Conservation (phyloP, 1,140 invertebrate genomes). For the Vollenhovia emeryi region DNA sequence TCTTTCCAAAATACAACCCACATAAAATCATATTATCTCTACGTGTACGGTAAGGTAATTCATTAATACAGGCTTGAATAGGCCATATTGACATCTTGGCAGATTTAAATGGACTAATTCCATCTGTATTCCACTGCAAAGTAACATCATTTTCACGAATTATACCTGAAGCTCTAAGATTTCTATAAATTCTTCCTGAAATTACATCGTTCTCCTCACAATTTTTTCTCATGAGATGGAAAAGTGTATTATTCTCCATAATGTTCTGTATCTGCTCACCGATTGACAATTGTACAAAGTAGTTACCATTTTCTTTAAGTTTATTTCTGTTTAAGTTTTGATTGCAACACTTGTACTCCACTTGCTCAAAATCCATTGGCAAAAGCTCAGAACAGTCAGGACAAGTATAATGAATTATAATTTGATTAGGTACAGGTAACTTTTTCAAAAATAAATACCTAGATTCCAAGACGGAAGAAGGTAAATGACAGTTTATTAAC, state of each 20-base stretch:
- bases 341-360: neutral
- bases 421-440: neutral
- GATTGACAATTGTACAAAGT: neutral
- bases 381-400: neutral
- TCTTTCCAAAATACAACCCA: neutral
- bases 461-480: neutral
- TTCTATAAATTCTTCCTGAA: neutral
- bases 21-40: conserved; percentile 1
- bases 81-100: neutral
- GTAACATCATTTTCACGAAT: neutral
- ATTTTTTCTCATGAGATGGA: neutral
- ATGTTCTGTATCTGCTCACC: neutral
- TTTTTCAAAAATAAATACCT: neutral
- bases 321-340: neutral
- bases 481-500: neutral
- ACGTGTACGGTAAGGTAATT: neutral
- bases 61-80: neutral
- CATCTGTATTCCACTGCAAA: neutral
- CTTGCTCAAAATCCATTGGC: neutral
- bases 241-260: neutral
- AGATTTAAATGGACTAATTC: neutral
- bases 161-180: neutral
- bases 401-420: neutral
- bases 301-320: neutral
- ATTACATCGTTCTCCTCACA: neutral